A percentile compares a stretch with the other conserved stretches of the same genome.
Conservation (phyloP, 2,888 invertebrate species). For the Phengaris arion region DNA sequence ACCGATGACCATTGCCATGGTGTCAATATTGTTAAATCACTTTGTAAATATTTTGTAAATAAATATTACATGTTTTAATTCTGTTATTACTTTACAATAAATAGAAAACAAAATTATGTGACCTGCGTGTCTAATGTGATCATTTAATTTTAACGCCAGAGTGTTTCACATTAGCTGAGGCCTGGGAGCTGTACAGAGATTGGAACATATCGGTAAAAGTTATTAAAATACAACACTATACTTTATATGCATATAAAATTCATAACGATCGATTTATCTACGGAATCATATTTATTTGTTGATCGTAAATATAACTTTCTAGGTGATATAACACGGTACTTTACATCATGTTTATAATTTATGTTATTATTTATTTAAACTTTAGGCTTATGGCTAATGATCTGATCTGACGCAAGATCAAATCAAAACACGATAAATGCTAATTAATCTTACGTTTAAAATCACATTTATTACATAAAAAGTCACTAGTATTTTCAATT, state of each 20-base stretch:
- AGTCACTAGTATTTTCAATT: neutral
- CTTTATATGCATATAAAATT: slow-evolving; percentile 19
- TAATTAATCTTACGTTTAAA: slow-evolving; percentile 17
- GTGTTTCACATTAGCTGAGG: too few relatives aligned
- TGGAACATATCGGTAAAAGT: slow-evolving; percentile 16
- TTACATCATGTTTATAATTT: slow-evolving; percentile 27
- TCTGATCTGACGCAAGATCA: slow-evolving; percentile 19
- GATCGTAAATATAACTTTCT: slow-evolving; percentile 28
- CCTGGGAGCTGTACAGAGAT: neutral
- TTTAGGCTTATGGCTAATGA: slow-evolving; percentile 21
- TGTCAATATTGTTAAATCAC: too few relatives aligned
- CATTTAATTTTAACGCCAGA: too few relatives aligned
- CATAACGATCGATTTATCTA: slow-evolving; percentile 21
- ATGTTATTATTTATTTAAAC: slow-evolving; percentile 29
- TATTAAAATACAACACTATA: slow-evolving; percentile 15
- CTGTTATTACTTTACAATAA: too few relatives aligned
- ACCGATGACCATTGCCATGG: too few relatives aligned
- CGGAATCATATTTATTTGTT: slow-evolving; percentile 25
- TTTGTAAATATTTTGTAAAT: too few relatives aligned
- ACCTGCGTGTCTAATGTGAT: too few relatives aligned
- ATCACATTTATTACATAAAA: slow-evolving; percentile 18
- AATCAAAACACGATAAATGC: slow-evolving; percentile 10
- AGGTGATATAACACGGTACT: slow-evolving; percentile 26
- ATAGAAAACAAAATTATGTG: too few relatives aligned
- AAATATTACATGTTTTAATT: too few relatives aligned